phyloP scores from a whole-genome alignment of 2,113 vertebrate species.

The Silurus asotus region DNA sequence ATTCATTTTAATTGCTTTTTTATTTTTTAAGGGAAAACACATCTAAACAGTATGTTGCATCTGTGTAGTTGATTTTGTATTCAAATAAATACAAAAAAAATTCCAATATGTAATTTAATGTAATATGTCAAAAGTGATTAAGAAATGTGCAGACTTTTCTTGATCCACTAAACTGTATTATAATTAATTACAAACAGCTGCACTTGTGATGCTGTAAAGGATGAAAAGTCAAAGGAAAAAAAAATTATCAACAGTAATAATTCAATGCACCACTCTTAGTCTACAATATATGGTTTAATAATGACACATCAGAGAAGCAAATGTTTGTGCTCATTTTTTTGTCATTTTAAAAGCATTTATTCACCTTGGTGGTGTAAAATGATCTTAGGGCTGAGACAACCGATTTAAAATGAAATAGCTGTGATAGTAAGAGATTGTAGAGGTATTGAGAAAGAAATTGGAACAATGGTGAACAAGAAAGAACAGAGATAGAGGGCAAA shows the following conservation, averaged over 20 bases:
- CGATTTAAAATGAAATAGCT: background rate
- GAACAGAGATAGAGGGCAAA: background rate
- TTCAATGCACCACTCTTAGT: background rate
- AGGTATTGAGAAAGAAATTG: background rate
- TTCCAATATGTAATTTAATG: background rate
- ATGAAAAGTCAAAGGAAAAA: background rate
- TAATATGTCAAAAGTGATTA: constrained; percentile 20
- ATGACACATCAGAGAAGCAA: background rate
- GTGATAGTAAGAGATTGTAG: background rate
- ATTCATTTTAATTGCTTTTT: background rate
- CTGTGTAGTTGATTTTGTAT: background rate
- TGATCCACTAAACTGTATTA: constrained; percentile 41
- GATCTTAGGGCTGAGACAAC: background rate
- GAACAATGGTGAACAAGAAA: background rate
- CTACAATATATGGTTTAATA: background rate
- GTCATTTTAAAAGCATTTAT: background rate
- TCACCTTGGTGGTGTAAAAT: background rate
- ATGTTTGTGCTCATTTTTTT: background rate
- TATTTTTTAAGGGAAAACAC: background rate
- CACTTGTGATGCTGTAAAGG: background rate
- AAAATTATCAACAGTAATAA: constrained; percentile 5
- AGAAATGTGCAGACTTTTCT: constrained; percentile 21
- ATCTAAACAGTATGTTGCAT: background rate
- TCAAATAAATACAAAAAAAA: background rate
- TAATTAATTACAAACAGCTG: constrained; percentile 43